Base-by-base conservation (phyloP, 2,888 invertebrate genomes). In the Drosophila cognata region DNA sequence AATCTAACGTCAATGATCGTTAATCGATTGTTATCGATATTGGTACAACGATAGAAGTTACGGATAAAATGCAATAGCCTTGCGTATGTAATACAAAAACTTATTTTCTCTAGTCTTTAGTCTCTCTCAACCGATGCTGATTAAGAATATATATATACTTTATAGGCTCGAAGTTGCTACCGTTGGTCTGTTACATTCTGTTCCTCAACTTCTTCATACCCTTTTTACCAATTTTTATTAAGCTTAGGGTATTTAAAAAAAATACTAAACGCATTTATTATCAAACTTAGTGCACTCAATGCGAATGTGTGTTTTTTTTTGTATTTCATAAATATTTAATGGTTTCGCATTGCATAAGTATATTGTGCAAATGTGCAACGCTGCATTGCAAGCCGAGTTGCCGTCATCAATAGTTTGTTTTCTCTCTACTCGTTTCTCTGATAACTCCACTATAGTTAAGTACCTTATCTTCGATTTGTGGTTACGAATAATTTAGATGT, bases 261-360 rank as follows among this genome's bases (percentile, higher is more conserved):
- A 46, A 28, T 4, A 53, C 25, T 46, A 65, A 72, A 69, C 64
- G 61, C 79, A 70, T 74, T 69, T 56, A 10, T 57, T 57, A 28
- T 61, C 50, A 52, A 50, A 50, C 36, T 71, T 50, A 58, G 35
- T 68, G 60, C 57, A 48, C 38, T 52, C 55, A 53, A 41, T 70
- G 25, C 64, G 46, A 36, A 7, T 51, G 36, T 55, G 6, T 25
- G 28, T 33, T 28, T 18, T 51, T 4, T n/a, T 28, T 46, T 51
- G 63, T 43, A 41, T 89, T 78, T 74, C 60, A 90, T 90, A 84
- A 90, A 86, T 90, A 87, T 89, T 90, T 75, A 60, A 87, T 84
- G 50, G 60, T 18, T 25, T 61, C 29, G 25, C 60, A 63, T 74
- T 88, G 77, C 81, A 86, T 64, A 79, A 85, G 71, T 71, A 41